phyloP scores from a whole-genome alignment of 2,797 vertebrate genomes.

The Neostethus bicornis region DNA sequence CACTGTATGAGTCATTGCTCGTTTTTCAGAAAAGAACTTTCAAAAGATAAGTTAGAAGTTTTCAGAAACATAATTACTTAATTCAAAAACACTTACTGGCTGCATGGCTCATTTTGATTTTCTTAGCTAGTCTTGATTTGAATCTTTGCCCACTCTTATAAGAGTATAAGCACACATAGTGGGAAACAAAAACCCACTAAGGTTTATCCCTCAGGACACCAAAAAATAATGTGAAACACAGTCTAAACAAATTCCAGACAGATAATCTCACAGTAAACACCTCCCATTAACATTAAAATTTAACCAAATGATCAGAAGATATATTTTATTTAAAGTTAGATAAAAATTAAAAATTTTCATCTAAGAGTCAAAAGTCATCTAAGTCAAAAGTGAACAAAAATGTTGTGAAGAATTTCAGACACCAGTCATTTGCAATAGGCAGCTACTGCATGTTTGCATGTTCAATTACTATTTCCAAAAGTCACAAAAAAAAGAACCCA shows the following conservation, averaged over 20 bases:
- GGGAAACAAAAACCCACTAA: slow-evolving; percentile 32
- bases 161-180: slow-evolving; percentile 33
- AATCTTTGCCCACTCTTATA: slow-evolving; percentile 23
- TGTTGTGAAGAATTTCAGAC: neutral
- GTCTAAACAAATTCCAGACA: slow-evolving; percentile 61
- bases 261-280: slow-evolving; percentile 50
- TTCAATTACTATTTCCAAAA: no score
- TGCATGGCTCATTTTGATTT: slow-evolving; percentile 5
- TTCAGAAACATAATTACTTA: slow-evolving; percentile 12
- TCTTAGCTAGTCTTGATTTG: slow-evolving; percentile 18
- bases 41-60: slow-evolving; percentile 25
- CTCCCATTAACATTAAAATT: slow-evolving; percentile 29
- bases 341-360: neutral
- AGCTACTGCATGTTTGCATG: no score
- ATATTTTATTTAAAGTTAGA: neutral
- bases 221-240: slow-evolving; percentile 50
- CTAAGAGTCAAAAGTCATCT: neutral
- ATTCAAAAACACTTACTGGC: slow-evolving; percentile 13
- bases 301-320: slow-evolving; percentile 1
- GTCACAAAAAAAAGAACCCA: no score
- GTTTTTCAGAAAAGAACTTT: slow-evolving; percentile 6
- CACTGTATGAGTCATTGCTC: slow-evolving; percentile 23
- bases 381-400: neutral
- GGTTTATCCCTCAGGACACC: slow-evolving; percentile 36
- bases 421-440: neutral